A percentile compares a stretch with the other conserved stretches of the same genome.
phyloP scores from a whole-genome alignment of 1,140 invertebrate species.

The Scaptomyza hsui region DNA sequence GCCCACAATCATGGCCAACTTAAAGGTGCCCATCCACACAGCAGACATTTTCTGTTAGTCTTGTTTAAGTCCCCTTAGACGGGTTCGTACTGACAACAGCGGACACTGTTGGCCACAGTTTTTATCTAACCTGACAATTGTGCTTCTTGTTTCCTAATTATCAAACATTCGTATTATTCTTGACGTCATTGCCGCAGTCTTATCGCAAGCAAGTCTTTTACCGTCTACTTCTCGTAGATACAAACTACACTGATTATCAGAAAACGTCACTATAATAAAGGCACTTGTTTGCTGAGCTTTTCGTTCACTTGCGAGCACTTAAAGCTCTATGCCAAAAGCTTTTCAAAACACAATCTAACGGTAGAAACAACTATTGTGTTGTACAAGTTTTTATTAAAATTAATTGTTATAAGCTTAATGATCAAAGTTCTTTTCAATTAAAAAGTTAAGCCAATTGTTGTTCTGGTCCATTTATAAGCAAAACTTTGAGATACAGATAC shows the following conservation, averaged over 20 bases:
- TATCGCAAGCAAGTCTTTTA: constrained; percentile 15
- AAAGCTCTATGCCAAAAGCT: background rate
- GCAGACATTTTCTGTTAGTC: constrained; percentile 85
- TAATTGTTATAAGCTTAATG: too few relatives aligned
- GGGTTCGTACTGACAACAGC: constrained; percentile 13
- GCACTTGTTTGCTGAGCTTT: background rate
- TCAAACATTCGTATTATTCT: constrained; percentile 17
- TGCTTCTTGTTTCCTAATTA: background rate
- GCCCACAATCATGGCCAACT: constrained; percentile 86
- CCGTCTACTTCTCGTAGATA: too few relatives aligned
- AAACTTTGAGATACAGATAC: too few relatives aligned
- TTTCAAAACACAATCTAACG: too few relatives aligned
- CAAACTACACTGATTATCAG: background rate
- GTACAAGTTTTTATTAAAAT: too few relatives aligned
- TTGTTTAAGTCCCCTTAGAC: background rate
- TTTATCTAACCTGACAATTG: constrained; percentile 18
- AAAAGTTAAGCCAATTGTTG: too few relatives aligned
- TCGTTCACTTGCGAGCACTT: too few relatives aligned
- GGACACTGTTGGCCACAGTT: background rate
- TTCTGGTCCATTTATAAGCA: too few relatives aligned
- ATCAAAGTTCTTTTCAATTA: too few relatives aligned
- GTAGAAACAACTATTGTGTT: too few relatives aligned
- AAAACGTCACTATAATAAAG: background rate
- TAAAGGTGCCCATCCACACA: constrained; percentile 86
- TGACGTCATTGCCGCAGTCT: constrained; percentile 51